phyloP scores from a whole-genome alignment of 2,888 invertebrate species.

The Resseliella maxima region DNA sequence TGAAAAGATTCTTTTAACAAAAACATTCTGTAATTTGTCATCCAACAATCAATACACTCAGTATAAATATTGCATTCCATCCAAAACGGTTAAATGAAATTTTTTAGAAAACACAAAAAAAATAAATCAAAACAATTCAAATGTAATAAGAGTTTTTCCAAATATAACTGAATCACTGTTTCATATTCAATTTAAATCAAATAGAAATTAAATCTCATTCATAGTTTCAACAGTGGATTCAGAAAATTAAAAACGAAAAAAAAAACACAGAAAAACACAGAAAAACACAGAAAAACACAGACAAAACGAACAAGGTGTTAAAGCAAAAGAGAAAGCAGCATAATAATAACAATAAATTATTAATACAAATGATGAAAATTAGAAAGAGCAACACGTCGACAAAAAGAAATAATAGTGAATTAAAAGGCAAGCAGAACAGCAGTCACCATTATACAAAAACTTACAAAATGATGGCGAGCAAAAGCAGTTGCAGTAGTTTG shows the following conservation, averaged over 20 bases:
- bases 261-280: neutral
- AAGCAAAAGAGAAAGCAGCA: neutral
- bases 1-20: neutral
- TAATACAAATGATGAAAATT: constrained; percentile 54
- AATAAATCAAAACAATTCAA: neutral
- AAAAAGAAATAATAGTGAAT: constrained; percentile 11
- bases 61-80: constrained; percentile 37
- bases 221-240: neutral
- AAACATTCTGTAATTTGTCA: constrained; percentile 28
- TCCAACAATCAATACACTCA: constrained; percentile 14
- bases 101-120: too few relatives aligned
- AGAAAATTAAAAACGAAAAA: neutral
- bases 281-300: neutral
- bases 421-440: constrained; percentile 3
- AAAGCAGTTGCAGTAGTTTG: constrained; percentile 51
- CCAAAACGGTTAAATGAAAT: constrained; percentile 28
- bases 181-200: neutral
- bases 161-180: neutral
- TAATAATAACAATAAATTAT: constrained; percentile 43
- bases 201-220: neutral
- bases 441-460: constrained; percentile 38
- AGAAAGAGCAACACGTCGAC: constrained; percentile 37
- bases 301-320: neutral
- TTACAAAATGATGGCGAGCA: constrained; percentile 45
- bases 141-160: neutral